phyloP scores from a whole-genome alignment of 1,140 invertebrate genomes.

The Temnothorax curvispinosus region DNA sequence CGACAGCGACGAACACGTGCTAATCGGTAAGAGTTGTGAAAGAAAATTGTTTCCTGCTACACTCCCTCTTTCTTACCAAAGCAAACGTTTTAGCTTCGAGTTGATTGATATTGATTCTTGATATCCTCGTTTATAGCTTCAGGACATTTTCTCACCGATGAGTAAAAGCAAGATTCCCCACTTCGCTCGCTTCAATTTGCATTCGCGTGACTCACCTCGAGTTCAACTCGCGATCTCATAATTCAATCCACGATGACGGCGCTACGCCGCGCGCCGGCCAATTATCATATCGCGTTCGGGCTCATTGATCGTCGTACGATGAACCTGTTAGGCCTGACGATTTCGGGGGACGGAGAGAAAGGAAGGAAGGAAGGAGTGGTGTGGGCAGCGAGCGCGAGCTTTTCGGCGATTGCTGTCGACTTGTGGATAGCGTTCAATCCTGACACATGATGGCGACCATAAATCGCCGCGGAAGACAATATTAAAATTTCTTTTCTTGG shows the following conservation, averaged over 20 bases:
- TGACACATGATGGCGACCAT: slow-evolving; percentile 44
- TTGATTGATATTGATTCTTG: background rate
- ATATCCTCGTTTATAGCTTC: slow-evolving; percentile 9
- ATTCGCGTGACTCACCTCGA: slow-evolving; percentile 21
- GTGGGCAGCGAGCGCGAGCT: background rate
- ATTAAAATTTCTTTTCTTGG: slow-evolving; percentile 70
- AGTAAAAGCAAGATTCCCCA: background rate
- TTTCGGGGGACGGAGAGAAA: slow-evolving; percentile 39
- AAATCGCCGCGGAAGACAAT: slow-evolving; percentile 64
- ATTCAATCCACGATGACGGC: slow-evolving; percentile 66
- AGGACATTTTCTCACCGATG: background rate
- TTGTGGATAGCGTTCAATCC: slow-evolving; percentile 52
- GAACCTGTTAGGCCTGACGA: slow-evolving; percentile 45
- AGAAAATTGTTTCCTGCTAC: background rate
- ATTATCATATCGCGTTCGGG: slow-evolving; percentile 67
- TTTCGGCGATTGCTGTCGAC: slow-evolving; percentile 32
- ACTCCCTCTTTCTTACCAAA: background rate
- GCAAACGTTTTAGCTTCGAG: background rate
- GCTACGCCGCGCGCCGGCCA: slow-evolving; percentile 24
- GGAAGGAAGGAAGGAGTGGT: background rate
- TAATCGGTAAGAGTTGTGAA: background rate
- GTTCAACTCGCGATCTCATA: slow-evolving; percentile 45
- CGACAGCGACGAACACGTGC: background rate
- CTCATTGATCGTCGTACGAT: slow-evolving; percentile 63
- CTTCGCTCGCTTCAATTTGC: background rate